phyloP scores from a whole-genome alignment of 2,888 invertebrate genomes.

The Drosophila seclusa region DNA sequence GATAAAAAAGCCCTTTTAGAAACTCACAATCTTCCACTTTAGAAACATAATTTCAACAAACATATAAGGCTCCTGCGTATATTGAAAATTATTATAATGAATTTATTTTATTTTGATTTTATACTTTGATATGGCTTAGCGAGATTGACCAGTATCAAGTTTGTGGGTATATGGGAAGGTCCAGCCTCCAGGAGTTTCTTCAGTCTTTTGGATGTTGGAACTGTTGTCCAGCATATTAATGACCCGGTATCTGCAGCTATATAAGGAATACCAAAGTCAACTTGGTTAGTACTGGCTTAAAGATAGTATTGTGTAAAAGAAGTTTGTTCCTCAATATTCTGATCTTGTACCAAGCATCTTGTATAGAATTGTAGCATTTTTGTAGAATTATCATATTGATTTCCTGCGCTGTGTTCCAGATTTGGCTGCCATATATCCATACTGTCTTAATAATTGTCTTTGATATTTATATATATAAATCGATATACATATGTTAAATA shows the following conservation, averaged over 20 bases:
- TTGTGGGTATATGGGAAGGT: not conserved
- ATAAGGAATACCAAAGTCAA: not conserved
- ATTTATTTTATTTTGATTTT: not conserved
- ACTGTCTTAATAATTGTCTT: too few relatives aligned
- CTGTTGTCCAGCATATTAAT: not conserved
- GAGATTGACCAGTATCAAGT: not conserved
- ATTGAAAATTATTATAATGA: not conserved
- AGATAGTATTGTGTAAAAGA: not conserved
- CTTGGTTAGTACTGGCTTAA: not conserved
- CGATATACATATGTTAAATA: too few relatives aligned
- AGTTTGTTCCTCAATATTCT: too few relatives aligned
- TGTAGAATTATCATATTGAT: too few relatives aligned
- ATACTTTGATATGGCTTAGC: not conserved
- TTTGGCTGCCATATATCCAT: too few relatives aligned
- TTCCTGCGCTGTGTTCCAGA: too few relatives aligned
- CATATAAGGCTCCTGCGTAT: not conserved
- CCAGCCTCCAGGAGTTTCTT: not conserved
- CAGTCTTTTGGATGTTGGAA: not conserved
- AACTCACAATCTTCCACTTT: not conserved
- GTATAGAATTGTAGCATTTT: too few relatives aligned
- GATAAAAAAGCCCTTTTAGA: not conserved
- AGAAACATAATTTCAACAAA: not conserved
- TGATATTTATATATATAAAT: too few relatives aligned
- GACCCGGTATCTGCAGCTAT: not conserved
- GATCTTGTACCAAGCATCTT: too few relatives aligned